Base-by-base conservation (phyloP, 1,140 invertebrate genomes). In the Pollicipes pollicipes region DNA sequence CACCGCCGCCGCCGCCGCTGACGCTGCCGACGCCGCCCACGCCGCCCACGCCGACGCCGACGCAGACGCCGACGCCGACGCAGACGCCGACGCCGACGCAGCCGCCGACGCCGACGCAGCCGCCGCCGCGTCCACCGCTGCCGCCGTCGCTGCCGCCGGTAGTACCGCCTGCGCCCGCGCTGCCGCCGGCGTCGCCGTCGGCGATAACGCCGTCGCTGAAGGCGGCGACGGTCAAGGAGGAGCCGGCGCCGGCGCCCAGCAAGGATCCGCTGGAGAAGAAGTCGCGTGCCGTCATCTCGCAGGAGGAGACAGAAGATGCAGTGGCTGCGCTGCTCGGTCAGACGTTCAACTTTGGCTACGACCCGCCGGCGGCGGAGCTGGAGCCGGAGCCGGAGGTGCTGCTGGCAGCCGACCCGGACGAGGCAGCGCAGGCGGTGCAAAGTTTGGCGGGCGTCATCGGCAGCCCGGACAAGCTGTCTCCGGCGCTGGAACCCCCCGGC, bases 301-400 rank as follows among this genome's bases (percentile, higher is more conserved):
- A 93, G 80, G 91, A 93, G 81, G 91, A 95, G 81, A 95, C 91
- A 0, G 90, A 91, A 77, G 91, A 93, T 79, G 91, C 91, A 0
- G 91, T 95, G 0, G 91, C 91, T 2, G 91, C 90, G 13, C 78
- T 95, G 8, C 78, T 93, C 30, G 74, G 64, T 17, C 64, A 66
- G 64, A 66, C 64, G n/a, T 66, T 66, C 28, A 27, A 66, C 28
- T 66, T 66, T 24, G 16, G 64, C 64, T 66, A 28, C 28, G 64
- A 66, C 24, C 64, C 64, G 64, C 3, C 8, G n/a, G n/a, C 28
- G 64, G 27, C 64, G 17, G 64, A 27, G 27, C 27, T 28, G 3
- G 64, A 28, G n/a, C 27, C n/a, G 27, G 28, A 29, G 27, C 64
- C n/a, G n/a, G n/a, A 27, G n/a, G 24, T 66, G 64, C 24, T 66